Percentiles rank a stretch among this genome's conserved stretches.
Conservation (phyloP, 2,797 vertebrate species). For the Columba guinea region DNA sequence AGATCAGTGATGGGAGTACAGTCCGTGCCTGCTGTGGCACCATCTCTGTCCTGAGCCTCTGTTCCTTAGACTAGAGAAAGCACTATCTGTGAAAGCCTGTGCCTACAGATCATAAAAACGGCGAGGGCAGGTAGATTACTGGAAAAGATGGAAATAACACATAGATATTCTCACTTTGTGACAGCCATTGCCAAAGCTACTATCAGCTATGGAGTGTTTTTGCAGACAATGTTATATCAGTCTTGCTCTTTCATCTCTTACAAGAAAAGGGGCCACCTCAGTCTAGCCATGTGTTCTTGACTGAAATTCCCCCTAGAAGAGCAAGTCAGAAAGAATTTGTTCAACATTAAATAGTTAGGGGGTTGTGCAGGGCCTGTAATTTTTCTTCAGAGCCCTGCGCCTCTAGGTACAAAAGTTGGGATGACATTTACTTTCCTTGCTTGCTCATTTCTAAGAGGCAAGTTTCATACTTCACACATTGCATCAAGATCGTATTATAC, state of each 20-base stretch:
- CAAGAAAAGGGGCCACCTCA: not conserved
- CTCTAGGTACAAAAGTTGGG: not conserved
- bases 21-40: not conserved
- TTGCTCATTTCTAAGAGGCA: not conserved
- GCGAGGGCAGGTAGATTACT: not conserved
- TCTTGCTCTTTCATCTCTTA: not conserved
- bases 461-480: not conserved
- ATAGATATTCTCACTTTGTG: not conserved
- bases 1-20: not conserved
- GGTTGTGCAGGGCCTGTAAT: not conserved
- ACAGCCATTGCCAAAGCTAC: not conserved
- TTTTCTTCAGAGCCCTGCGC: not conserved
- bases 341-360: not conserved
- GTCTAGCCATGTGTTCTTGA: not conserved
- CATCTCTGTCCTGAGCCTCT: not conserved
- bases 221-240: not conserved
- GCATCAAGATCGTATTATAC: not conserved
- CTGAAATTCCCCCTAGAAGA: not conserved
- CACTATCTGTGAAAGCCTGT: not conserved
- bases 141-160: not conserved
- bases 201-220: not conserved
- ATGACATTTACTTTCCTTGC: not conserved
- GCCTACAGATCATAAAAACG: not conserved
- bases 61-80: not conserved
- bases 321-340: not conserved